A percentile compares a stretch with the other conserved stretches of the same genome.
Evolutionary conservation across 2,888 invertebrate genomes (phyloP).

Genomic region (Drosophila leonis): DNA sequence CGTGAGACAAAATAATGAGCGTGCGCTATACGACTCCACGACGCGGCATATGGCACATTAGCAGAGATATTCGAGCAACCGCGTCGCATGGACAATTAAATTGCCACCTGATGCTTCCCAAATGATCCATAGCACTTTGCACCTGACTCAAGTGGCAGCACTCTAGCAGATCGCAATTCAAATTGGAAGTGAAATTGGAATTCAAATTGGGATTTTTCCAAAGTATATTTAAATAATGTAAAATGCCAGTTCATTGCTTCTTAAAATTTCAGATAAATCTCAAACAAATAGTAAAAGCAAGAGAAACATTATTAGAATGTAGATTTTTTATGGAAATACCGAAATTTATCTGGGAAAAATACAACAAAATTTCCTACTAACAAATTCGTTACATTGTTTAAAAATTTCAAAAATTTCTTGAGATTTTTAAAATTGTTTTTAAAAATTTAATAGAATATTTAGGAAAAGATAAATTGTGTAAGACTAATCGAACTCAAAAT

Average conservation of each 20-base stretch:
- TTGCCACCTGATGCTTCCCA: conserved; percentile 52
- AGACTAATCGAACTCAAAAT: too few relatives aligned
- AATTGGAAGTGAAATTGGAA: neutral
- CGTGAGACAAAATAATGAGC: conserved; percentile 69
- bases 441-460: too few relatives aligned
- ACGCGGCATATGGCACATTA: conserved; percentile 62
- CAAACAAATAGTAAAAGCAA: too few relatives aligned
- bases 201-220: neutral
- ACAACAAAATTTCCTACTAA: neutral
- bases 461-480: too few relatives aligned
- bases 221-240: neutral
- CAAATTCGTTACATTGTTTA: neutral
- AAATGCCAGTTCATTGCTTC: neutral
- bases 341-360: neutral
- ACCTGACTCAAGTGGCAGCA: neutral
- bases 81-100: conserved; percentile 43
- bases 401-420: neutral
- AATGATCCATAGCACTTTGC: conserved; percentile 24
- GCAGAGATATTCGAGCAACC: conserved; percentile 38
- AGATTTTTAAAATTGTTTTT: too few relatives aligned
- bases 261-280: neutral
- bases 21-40: conserved; percentile 56
- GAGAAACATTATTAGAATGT: neutral
- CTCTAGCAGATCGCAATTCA: neutral
- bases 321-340: neutral